Base-by-base conservation (phyloP, 1,140 invertebrate genomes). In the Zaprionus capensis region DNA sequence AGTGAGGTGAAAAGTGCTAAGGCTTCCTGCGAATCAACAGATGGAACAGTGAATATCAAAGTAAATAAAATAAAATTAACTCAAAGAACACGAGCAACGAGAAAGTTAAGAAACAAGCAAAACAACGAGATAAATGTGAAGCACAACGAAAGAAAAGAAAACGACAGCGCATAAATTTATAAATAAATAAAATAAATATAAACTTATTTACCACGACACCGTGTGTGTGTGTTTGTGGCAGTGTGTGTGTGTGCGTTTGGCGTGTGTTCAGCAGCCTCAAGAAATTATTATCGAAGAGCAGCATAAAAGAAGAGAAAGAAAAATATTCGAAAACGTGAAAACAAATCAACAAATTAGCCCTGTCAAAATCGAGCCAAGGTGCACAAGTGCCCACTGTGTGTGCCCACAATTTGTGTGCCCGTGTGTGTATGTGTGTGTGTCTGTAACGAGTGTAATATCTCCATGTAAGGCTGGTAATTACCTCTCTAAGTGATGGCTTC, bases 171-270 rank as follows among this genome's bases (percentile, higher is more conserved):
- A 78, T 84, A 75, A 76, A 87, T 88, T 90, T 88, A 88, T 71
- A 90, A 90, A 87, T 87, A 87, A 87, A 88, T 88, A 57, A 81
- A 88, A 70, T 75, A 78, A 86, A 82, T 88, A 88, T 81, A 81
- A 70, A 46, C 28, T 66, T 53, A 59, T 75, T 49, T 49, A 38
- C 15, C 41, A n/a, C n/a, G 6, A n/a, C 2, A 9, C 7, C 9
- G 28, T 31, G 28, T 9, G 15, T n/a, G 14, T n/a, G 1, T 41
- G 14, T 41, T 15, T 61, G 24, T 11, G 31, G 2, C 9, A 34
- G 31, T 51, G 38, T 59, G 22, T 36, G 38, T 31, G n/a, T 46
- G 59, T 75, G 76, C 59, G 67, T 62, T 76, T 78, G 56, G 41
- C 41, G 41, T 46, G 41, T 46, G 41, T 46, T 46, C 7, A 17